Conservation (phyloP, 2,888 invertebrate species). For the Seira musarum region DNA sequence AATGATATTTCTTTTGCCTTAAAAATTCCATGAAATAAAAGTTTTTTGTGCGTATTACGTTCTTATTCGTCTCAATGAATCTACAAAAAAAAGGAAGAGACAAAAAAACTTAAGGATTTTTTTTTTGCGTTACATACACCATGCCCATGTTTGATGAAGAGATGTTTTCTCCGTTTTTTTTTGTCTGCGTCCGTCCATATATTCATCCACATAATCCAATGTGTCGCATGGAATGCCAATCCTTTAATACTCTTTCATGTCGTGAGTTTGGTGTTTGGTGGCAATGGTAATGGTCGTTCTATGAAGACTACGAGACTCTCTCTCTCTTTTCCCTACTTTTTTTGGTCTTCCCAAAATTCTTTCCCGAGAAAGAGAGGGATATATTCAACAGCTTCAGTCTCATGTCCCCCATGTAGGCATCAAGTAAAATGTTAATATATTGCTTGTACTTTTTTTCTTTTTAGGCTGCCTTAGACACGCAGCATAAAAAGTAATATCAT, state of each 20-base stretch:
- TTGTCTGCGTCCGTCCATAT: slow-evolving; percentile 38
- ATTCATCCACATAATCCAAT: slow-evolving; percentile 55
- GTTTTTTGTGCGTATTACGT: background rate
- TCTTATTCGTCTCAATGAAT: background rate
- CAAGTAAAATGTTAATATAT: background rate
- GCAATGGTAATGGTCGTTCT: slow-evolving; percentile 3
- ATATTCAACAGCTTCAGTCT: slow-evolving; percentile 38
- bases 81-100: background rate
- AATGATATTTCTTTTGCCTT: background rate
- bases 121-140: slow-evolving; percentile 41
- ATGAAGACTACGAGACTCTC: no score
- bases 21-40: background rate
- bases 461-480: background rate
- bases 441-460: background rate
- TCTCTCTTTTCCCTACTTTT: slow-evolving; percentile 20
- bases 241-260: slow-evolving; percentile 51
- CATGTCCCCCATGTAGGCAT: slow-evolving; percentile 8
- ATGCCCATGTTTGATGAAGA: slow-evolving; percentile 27
- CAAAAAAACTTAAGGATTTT: no score
- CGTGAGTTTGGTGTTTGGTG: slow-evolving; percentile 21
- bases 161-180: slow-evolving; percentile 18
- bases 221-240: slow-evolving; percentile 56
- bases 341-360: background rate
- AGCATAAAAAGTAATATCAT: slow-evolving; percentile 11
- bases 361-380: background rate